Conservation (phyloP, 92 coral and sea anemone genomes). For the Parazoanthus atlanticus region DNA sequence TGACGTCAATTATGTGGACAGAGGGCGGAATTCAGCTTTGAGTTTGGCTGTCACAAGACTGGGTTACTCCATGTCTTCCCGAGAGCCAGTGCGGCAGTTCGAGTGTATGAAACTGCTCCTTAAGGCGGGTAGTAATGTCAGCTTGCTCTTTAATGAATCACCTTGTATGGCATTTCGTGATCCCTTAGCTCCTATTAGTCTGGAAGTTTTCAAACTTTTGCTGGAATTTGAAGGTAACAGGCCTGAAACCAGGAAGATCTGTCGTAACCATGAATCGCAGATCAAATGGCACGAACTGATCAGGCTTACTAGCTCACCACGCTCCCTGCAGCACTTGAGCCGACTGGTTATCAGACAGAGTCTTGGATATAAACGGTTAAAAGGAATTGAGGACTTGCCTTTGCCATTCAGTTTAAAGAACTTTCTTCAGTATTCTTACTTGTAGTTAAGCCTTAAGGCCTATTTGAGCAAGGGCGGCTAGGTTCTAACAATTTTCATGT, state of each 20-base stretch:
- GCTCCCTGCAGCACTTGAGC: constrained; percentile 64
- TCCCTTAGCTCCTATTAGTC: constrained; percentile 50
- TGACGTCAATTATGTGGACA: constrained; percentile 67
- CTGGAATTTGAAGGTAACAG: constrained; percentile 64
- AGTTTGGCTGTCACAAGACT: constrained; percentile 61
- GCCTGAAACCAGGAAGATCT: constrained; percentile 46
- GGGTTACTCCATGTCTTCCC: constrained; percentile 35
- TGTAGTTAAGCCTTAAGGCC: constrained; percentile 25
- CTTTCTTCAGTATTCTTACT: constrained; percentile 52
- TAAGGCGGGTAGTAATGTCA: constrained; percentile 67
- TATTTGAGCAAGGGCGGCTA: too few species aligned
- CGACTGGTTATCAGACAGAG: constrained; percentile 65
- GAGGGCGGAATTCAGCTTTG: constrained; percentile 75
- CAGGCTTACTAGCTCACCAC: constrained; percentile 60
- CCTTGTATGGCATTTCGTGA: constrained; percentile 59
- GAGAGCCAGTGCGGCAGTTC: constrained; percentile 48
- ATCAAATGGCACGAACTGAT: constrained; percentile 55
- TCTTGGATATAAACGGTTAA: constrained; percentile 52
- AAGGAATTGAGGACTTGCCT: constrained; percentile 60
- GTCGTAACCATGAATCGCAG: constrained; percentile 31
- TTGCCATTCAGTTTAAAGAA: constrained; percentile 62
- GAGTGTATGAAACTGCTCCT: constrained; percentile 71
- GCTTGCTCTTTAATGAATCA: constrained; percentile 48
- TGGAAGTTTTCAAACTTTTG: constrained; percentile 55
- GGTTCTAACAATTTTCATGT: too few species aligned